Base-by-base conservation (phyloP, 2,113 vertebrate genomes). In the Syngnathus floridae region DNA sequence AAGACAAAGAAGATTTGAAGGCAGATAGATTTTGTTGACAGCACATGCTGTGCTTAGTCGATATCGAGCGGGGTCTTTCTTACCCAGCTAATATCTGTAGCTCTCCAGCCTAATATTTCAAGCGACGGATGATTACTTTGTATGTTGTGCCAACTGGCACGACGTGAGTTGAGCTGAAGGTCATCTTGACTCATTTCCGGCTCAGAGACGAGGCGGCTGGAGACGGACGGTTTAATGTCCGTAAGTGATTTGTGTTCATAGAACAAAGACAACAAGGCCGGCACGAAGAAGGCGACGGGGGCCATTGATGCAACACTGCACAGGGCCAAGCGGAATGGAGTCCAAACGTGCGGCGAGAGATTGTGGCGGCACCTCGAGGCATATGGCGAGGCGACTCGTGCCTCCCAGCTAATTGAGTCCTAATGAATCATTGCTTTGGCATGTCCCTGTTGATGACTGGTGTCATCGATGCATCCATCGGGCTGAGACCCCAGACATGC, bases 391-490 rank as follows among this genome's bases (percentile, higher is more conserved):
- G 63, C 66, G 69, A 81, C 80, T 77, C 80, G 70, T 74, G 81
- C 82, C 87, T 87, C 74, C 76, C 69, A 75, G 87, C 82, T 87
- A 86, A 88, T 82, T 83, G 76, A 82, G 78, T 87, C 83, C 86
- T 88, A 89, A 89, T 88, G 86, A 90, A 88, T 89, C 86, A 88
- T 77, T 79, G 81, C 68, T 82, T 77, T 87, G 85, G 82, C 87
- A 64, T 80, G 67, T 82, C 83, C 82, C 81, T 76, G 9, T 77
- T 83, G 84, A 84, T 62, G 85, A 75, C 72, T 78, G 75, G 80
- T 88, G 82, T 86, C 80, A 83, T 74, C 80, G 86, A 85, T 86
- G 83, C 84, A 82, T 79, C 72, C 84, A 82, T 79, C 72, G 56
- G 75, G 78, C 67, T 72, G 66, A 59, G 79, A 75, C 57, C 74